A percentile compares a stretch with the other conserved stretches of the same genome.
phyloP scores from a whole-genome alignment of 2,888 invertebrate species.

The Synergus itoensis region DNA sequence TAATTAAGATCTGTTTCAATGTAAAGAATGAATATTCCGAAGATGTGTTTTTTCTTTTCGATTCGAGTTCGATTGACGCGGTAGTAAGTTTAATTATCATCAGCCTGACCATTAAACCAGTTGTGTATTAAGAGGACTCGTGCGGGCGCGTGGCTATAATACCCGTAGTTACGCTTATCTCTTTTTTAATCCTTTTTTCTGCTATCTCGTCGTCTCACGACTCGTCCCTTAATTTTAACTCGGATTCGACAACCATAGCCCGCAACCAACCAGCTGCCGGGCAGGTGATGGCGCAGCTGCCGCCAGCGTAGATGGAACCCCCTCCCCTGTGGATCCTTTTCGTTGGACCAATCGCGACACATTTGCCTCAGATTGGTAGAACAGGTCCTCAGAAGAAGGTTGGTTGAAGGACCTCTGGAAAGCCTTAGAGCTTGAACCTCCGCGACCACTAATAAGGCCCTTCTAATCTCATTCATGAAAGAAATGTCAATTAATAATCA shows the following conservation, averaged over 20 bases:
- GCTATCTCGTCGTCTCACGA: conserved; percentile 52
- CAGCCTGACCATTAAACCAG: conserved; percentile 11
- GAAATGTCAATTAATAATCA: background rate
- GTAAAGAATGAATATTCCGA: background rate
- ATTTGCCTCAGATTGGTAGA: background rate
- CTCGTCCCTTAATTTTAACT: conserved; percentile 53
- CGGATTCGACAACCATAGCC: conserved; percentile 51
- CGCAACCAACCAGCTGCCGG: conserved; percentile 55
- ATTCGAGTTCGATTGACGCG: background rate
- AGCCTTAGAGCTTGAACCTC: background rate
- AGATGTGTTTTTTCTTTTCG: background rate
- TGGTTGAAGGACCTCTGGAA: conserved; percentile 26
- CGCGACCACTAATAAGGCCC: conserved; percentile 1
- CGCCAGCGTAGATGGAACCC: conserved; percentile 43
- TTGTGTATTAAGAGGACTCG: conserved; percentile 22
- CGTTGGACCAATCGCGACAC: conserved; percentile 7
- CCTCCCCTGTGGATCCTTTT: background rate
- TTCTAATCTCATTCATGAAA: conserved; percentile 11
- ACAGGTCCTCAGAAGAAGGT: conserved; percentile 7
- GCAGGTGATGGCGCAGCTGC: conserved; percentile 59
- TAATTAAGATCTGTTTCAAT: background rate
- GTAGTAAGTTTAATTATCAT: conserved; percentile 25
- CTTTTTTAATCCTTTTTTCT: conserved; percentile 15
- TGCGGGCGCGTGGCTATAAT: conserved; percentile 37
- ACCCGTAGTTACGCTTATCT: conserved; percentile 9